Conservation (phyloP, 2,888 invertebrate species). For the Drosophila borborema region DNA sequence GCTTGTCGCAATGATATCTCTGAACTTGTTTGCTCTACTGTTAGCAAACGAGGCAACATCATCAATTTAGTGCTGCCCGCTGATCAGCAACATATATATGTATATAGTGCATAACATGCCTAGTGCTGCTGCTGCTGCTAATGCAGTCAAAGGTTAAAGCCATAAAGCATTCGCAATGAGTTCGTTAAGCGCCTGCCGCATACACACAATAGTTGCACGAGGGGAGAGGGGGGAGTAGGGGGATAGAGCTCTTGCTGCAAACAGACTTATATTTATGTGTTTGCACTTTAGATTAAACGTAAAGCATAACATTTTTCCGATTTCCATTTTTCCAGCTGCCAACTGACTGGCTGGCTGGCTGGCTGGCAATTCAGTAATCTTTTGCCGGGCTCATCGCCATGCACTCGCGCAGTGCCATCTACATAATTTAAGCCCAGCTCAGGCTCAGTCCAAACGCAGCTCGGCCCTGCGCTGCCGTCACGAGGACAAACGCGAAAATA, state of each 20-base stretch:
- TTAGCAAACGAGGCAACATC: too few relatives aligned
- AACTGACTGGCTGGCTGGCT: background rate
- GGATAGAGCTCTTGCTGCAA: background rate
- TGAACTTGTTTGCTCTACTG: too few relatives aligned
- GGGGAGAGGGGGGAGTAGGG: background rate
- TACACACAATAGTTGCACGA: too few relatives aligned
- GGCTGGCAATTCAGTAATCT: conserved; percentile 36
- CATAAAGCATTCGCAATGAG: conserved; percentile 7
- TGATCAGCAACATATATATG: background rate
- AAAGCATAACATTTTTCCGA: conserved; percentile 24
- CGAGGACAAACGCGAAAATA: conserved; percentile 45
- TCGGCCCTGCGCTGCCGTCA: conserved; percentile 2
- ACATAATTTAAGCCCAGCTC: conserved; percentile 44
- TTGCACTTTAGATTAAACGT: conserved; percentile 25
- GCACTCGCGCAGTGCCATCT: conserved; percentile 32
- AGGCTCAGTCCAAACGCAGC: conserved; percentile 11
- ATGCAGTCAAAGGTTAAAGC: background rate
- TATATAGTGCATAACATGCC: background rate
- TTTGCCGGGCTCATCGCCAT: conserved; percentile 38
- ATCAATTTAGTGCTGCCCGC: background rate
- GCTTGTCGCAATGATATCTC: too few relatives aligned
- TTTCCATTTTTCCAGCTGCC: conserved; percentile 34
- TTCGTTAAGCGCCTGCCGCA: background rate
- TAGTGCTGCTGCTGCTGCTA: background rate
- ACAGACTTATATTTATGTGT: conserved; percentile 9